A percentile compares a stretch with the other conserved stretches of the same genome.
Evolutionary conservation across 2,797 vertebrate genomes (phyloP).

Genomic region (Epinephelus awoara): DNA sequence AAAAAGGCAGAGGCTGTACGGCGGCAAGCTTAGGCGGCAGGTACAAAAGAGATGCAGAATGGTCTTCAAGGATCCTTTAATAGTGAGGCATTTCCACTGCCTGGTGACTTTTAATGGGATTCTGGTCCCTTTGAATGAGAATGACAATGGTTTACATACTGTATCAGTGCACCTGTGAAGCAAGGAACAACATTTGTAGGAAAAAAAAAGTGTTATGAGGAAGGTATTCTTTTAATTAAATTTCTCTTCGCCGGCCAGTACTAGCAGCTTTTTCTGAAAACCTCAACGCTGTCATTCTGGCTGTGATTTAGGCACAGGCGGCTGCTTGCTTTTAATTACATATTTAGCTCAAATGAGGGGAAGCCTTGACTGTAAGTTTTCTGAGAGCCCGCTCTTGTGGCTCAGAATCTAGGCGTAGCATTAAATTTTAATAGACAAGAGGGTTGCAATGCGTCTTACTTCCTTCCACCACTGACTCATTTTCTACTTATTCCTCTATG

Average conservation of each 20-base stretch:
- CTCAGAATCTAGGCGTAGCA: slow-evolving; percentile 41
- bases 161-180: slow-evolving; percentile 17
- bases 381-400: slow-evolving; percentile 17
- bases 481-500: slow-evolving; percentile 26
- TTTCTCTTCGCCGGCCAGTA: background rate
- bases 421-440: slow-evolving; percentile 61
- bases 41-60: slow-evolving; percentile 36
- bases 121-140: slow-evolving; percentile 37
- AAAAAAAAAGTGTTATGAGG: slow-evolving; percentile 11
- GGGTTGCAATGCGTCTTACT: slow-evolving; percentile 34
- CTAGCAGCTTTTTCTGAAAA: slow-evolving; percentile 7
- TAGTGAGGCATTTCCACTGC: slow-evolving; percentile 20
- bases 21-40: slow-evolving; percentile 19
- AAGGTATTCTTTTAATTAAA: slow-evolving; percentile 24
- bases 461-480: background rate
- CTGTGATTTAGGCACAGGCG: slow-evolving; percentile 27
- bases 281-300: slow-evolving; percentile 6
- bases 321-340: slow-evolving; percentile 63
- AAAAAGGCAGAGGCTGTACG: slow-evolving; percentile 1
- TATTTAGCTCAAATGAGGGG: slow-evolving; percentile 53
- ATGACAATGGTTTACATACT: slow-evolving; percentile 20
- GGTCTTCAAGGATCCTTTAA: slow-evolving; percentile 31
- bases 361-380: slow-evolving; percentile 39
- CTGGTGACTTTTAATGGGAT: slow-evolving; percentile 59
- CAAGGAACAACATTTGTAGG: background rate